Conservation (phyloP, 2,797 vertebrate genomes). For the Nannoperca australis region DNA sequence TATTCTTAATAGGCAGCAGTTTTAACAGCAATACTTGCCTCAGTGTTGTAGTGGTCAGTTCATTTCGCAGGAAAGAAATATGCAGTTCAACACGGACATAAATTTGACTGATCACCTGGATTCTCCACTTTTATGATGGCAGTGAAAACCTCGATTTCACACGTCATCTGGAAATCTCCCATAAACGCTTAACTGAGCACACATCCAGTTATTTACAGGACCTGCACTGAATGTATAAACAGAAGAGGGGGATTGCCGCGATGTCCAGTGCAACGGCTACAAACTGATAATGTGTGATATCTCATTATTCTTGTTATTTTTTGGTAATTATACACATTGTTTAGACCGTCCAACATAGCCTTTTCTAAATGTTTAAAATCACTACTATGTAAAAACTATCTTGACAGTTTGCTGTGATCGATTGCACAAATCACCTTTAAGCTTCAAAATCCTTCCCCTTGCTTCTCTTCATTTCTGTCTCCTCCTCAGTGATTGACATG, state of each 20-base stretch:
- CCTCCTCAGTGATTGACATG: slow-evolving; percentile 35
- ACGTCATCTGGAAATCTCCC: slow-evolving; percentile 54
- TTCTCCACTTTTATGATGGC: slow-evolving; percentile 52
- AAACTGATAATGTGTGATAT: background rate
- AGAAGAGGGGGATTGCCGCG: background rate
- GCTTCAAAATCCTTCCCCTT: slow-evolving; percentile 25
- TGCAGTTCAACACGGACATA: slow-evolving; percentile 38
- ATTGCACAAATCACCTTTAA: slow-evolving; percentile 26
- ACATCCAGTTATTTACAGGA: slow-evolving; percentile 46
- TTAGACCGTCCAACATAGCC: background rate
- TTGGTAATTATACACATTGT: background rate
- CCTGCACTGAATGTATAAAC: slow-evolving; percentile 37
- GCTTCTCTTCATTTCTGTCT: slow-evolving; percentile 28
- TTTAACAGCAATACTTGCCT: slow-evolving; percentile 8
- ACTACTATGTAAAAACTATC: slow-evolving; percentile 10
- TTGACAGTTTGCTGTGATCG: slow-evolving; percentile 14
- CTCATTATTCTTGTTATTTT: background rate
- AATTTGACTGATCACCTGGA: slow-evolving; percentile 59
- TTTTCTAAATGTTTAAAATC: background rate
- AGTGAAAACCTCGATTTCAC: slow-evolving; percentile 68
- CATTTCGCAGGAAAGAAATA: slow-evolving; percentile 48
- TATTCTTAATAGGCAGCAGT: slow-evolving; percentile 3
- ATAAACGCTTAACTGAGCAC: slow-evolving; percentile 52
- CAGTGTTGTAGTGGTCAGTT: slow-evolving; percentile 41
- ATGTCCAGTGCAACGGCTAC: background rate